Evolutionary conservation across 2,888 invertebrate species (phyloP).

Genomic region (Omphaloscelis lunosa): DNA sequence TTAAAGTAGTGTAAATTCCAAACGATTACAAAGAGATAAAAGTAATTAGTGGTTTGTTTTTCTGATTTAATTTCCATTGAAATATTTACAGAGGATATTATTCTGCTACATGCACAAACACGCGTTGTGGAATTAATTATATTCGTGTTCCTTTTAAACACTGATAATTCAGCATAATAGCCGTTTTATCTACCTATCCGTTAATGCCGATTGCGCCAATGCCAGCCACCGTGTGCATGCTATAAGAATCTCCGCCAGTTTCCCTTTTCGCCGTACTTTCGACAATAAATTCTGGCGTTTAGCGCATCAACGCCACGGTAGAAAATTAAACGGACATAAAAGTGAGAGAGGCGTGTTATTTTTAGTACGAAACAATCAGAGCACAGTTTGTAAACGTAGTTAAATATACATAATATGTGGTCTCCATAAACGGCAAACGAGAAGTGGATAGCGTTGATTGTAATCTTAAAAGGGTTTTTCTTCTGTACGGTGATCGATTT

Average conservation of each 20-base stretch:
- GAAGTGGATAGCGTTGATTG: not conserved
- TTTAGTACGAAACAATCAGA: conserved; percentile 68
- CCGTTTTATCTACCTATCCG: not conserved
- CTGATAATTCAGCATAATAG: not conserved
- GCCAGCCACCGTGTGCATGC: conserved; percentile 2
- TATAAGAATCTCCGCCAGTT: conserved; percentile 20
- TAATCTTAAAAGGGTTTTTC: not conserved
- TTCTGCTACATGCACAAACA: conserved; percentile 2
- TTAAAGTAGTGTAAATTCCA: conserved; percentile 39
- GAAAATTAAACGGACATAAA: conserved; percentile 71
- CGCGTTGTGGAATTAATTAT: conserved; percentile 2
- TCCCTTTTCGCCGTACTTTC: conserved; percentile 37
- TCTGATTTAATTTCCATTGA: conserved; percentile 4
- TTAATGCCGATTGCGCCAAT: not conserved
- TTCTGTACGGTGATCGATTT: not conserved
- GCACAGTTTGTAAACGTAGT: conserved; percentile 63
- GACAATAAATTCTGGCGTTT: conserved; percentile 22
- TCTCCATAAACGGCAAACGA: conserved; percentile 29
- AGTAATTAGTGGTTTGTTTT: conserved; percentile 11
- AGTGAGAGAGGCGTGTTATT: conserved; percentile 72
- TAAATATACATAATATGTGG: conserved; percentile 40
- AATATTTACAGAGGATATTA: conserved; percentile 15
- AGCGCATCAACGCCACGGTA: conserved; percentile 55
- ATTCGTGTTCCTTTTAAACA: not conserved
- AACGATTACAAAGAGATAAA: conserved; percentile 35